These are phyloP conservation scores for Dasyprocta punctata DNA, from an alignment of 2,113 vertebrate species.

Conservation along the genomic window DNA sequence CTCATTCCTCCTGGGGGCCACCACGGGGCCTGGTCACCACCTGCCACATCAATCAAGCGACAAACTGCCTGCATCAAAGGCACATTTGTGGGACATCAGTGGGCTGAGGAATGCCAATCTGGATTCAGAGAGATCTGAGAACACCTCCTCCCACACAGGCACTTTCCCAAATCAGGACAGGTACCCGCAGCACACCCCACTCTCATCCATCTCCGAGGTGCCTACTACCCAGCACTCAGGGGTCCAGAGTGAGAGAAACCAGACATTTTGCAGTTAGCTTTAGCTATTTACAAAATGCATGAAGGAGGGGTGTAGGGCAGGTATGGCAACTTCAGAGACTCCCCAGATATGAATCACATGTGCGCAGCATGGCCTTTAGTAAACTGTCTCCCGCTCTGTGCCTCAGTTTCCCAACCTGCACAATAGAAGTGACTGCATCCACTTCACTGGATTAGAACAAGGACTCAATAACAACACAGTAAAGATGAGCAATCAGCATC, in stretches of 20 bases:
- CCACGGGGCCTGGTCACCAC: background rate
- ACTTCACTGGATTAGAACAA: background rate
- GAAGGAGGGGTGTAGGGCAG: background rate
- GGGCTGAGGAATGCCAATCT: background rate
- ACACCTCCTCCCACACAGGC: background rate
- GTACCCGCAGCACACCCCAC: background rate
- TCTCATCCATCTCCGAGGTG: background rate
- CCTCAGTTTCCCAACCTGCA: constrained; percentile 11
- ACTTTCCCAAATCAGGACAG: constrained; percentile 24
- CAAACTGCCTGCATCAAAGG: background rate
- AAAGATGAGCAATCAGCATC: background rate
- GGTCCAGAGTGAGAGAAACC: background rate
- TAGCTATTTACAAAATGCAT: background rate
- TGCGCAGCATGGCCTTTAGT: background rate
- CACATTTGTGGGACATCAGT: background rate
- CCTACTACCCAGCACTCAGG: background rate
- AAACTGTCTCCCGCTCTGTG: background rate
- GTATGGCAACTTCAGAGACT: background rate
- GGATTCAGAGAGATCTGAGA: background rate
- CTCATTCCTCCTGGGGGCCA: constrained; percentile 61
- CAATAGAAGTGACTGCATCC: background rate
- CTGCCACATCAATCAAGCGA: constrained; percentile 61
- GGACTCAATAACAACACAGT: background rate
- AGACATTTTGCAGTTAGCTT: background rate
- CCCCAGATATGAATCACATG: background rate